Base-by-base conservation (phyloP, 2,888 invertebrate genomes). In the Meandrusa payeni region DNA sequence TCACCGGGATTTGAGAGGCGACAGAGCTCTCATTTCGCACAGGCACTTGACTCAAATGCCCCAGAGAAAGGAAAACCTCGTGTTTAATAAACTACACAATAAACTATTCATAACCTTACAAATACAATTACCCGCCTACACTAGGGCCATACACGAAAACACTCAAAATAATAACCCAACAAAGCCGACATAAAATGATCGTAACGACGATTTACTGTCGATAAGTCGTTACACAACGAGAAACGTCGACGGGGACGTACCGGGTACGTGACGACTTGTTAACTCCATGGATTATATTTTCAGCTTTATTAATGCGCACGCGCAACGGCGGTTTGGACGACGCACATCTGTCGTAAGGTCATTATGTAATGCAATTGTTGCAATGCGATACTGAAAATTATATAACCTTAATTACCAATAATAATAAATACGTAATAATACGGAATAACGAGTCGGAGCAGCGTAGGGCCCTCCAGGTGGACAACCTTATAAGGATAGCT, bases 221-320 rank as follows among this genome's bases (percentile, higher is more conserved):
- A 39, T 39, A 29, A 32, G 27, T 27, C 27, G 23, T 33, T 11
- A 20, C 11, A 28, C 23, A 28, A 39, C 11, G 28, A 22, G 15
- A 11, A 9, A 36, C 22, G 9, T 23, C 15, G 23, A 28, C 34
- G 57, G 54, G 62, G 57, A 58, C 41, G 59, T 39, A 15, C n/a
- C 45, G 32, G 28, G 42, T 28, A 71, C 80, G 80, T 80, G 80
- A 66, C 61, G 43, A 36, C 31, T 47, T 47, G 56, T 50, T 51
- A 51, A 57, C 55, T 55, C 55, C 47, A 51, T 38, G 72, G 80
- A 77, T 80, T 75, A 75, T 33, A 44, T 47, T 48, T 47, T 48
- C 46, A 55, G 47, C 55, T 28, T 45, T 39, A 45, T 39, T 39
- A 34, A 45, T 45, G 33, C 23, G 13, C 10, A 23, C 7, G 17